Evolutionary conservation across 2,888 invertebrate genomes (phyloP).

Genomic region (Protodeltote pygarga): DNA sequence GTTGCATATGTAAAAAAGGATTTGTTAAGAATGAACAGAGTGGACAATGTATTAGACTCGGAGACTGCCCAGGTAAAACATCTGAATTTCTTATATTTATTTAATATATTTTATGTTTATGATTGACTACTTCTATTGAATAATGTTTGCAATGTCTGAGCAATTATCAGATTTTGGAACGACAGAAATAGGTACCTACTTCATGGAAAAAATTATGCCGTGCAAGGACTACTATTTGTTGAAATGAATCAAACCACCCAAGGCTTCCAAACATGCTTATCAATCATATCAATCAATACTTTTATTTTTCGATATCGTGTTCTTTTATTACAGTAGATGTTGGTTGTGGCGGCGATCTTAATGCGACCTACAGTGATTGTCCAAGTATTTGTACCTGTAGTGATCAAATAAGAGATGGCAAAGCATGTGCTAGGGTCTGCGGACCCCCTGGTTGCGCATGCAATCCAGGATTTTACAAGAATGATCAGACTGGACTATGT

Average conservation of each 20-base stretch:
- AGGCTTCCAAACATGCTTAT: too few species aligned
- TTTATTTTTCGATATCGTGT: too few species aligned
- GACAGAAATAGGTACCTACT: background rate
- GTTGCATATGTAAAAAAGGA: background rate
- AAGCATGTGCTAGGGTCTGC: background rate
- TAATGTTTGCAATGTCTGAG: too few species aligned
- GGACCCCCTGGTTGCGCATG: background rate
- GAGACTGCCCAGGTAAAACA: background rate
- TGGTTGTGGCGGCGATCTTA: too few species aligned
- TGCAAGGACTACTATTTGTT: too few species aligned
- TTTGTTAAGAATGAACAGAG: background rate
- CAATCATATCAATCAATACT: too few species aligned
- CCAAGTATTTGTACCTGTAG: constrained; percentile 4
- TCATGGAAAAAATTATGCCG: background rate
- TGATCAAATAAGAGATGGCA: background rate
- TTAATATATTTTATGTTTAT: too few species aligned
- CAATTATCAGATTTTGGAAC: background rate
- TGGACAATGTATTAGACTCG: background rate
- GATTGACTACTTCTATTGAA: too few species aligned
- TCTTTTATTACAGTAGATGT: too few species aligned
- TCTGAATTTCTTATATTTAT: too few species aligned
- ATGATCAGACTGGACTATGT: background rate
- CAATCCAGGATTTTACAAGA: background rate
- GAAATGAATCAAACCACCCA: too few species aligned
- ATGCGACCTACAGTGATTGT: constrained; percentile 2